Evolutionary conservation across 2,113 vertebrate species (phyloP), one percentile per base, ranked within the genome.

Genomic region (Hydropotes inermis): DNA sequence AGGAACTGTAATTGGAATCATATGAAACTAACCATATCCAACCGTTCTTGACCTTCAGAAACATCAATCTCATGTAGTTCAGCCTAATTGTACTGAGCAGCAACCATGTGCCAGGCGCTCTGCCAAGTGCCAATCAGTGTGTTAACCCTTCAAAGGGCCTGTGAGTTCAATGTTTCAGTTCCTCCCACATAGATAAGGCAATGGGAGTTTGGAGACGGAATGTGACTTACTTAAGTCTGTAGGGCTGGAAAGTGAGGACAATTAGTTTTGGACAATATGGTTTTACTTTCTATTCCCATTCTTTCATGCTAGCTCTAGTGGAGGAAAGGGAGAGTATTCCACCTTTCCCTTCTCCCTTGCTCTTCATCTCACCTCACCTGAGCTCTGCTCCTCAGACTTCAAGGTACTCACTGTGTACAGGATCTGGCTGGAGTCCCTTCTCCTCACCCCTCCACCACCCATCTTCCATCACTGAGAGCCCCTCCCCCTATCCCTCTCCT

Each of bases 161-260:
- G 0, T 10, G 58, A 70, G 28, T 52, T 58, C 60, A 64, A 5
- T 39, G 27, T 57, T 86, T 60, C n/a, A 21, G 19, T n/a, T 67
- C 60, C 21, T 96, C 11, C 39, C 30, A 2, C 27, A 39, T 5
- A 36, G 28, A n/a, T 47, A 47, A 76, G 45, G 39, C 19, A 83
- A 8, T 0, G 0, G 19, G 3, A 6, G 1, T 12, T 45, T 58
- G 7, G 50, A 58, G 13, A 47, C 19, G 19, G 17, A 11, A 28
- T 28, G 6, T 55, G 14, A 54, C 36, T 64, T 36, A 39, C 52
- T 28, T 36, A 30, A 88, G 76, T 27, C 2, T 7, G 0, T 6
- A 39, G 25, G 58, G 10, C 43, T 47, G 13, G n/a, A 55, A 27
- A 87, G 74, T 47, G 57, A 89, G 58, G 54, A 70, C 45, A 50